Evolutionary conservation across 2,113 vertebrate genomes (phyloP).

Genomic region (Microcebus lehilahytsara): DNA sequence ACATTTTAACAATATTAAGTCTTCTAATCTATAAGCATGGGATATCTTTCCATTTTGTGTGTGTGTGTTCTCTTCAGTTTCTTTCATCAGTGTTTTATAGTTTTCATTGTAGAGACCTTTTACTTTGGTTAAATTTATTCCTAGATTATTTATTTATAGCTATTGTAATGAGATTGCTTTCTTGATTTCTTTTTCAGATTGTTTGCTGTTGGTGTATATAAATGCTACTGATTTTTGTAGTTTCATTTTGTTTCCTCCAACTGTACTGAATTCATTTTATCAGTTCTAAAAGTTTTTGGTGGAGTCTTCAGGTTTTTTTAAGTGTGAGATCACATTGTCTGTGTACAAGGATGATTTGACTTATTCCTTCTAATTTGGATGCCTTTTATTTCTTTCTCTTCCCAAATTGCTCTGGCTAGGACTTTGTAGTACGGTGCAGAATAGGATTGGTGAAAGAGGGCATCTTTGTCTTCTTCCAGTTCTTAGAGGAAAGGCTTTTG

Average conservation of each 20-base stretch:
- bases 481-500: not conserved
- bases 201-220: not conserved
- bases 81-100: not conserved
- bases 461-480: not conserved
- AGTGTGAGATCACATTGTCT: not conserved
- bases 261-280: not conserved
- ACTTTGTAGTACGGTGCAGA: not conserved
- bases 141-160: not conserved
- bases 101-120: not conserved
- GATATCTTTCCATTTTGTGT: not conserved
- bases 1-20: not conserved
- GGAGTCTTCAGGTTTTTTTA: not conserved
- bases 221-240: not conserved
- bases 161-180: not conserved
- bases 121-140: not conserved
- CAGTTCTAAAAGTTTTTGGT: not conserved
- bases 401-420: not conserved
- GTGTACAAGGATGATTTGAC: not conserved
- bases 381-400: not conserved
- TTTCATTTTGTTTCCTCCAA: not conserved
- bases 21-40: not conserved
- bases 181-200: not conserved
- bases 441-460: not conserved
- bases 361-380: not conserved
- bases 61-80: not conserved